Base-by-base conservation (phyloP, 2,797 vertebrate species). In the Lacerta viridis region DNA sequence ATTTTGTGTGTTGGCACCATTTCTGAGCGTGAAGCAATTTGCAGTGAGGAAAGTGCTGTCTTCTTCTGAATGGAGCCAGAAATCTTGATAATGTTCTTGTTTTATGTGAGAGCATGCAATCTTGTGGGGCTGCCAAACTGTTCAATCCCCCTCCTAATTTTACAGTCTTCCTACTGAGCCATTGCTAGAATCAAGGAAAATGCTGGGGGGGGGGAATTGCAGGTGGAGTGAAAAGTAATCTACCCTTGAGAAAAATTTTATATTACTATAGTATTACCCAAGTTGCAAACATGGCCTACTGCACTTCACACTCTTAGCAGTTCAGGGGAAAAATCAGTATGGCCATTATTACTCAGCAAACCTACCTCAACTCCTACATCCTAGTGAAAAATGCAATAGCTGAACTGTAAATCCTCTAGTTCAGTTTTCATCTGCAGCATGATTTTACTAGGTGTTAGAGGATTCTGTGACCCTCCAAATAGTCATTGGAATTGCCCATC, bases 11-110 rank as follows among this genome's bases (percentile, higher is more conserved):
- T 85, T 96, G 95, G 91, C 92, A 93, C 72, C 13, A 41, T 85
- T 64, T 94, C 0, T 89, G 91, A 95, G 89, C 85, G 89, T 87
- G 88, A 96, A 93, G 89, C 83, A 94, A 94, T 95, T 87, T 95
- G 87, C 92, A 95, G 87, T 55, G 87, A 90, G 90, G 84, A 95
- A 94, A 93, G 93, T 89, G 94, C 82, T 92, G 84, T 90, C 85
- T 95, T 90, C 74, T 92, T 86, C 94, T 95, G 92, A 92, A 85
- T 46, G 7, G 17, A 93, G 92, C 46, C 93, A 95, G 88, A 92
- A 94, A 89, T 88, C 86, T 93, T 90, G 84, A 93, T 93, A 95
- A 92, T 1, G 1, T 91, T 94, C 72, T 33, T 71, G 41, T 89
- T 93, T 88, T 88, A 89, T 92, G 78, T 89, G 43, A 93, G 78